phyloP scores from a whole-genome alignment of 2,888 invertebrate species.

The Phytoseiulus persimilis region DNA sequence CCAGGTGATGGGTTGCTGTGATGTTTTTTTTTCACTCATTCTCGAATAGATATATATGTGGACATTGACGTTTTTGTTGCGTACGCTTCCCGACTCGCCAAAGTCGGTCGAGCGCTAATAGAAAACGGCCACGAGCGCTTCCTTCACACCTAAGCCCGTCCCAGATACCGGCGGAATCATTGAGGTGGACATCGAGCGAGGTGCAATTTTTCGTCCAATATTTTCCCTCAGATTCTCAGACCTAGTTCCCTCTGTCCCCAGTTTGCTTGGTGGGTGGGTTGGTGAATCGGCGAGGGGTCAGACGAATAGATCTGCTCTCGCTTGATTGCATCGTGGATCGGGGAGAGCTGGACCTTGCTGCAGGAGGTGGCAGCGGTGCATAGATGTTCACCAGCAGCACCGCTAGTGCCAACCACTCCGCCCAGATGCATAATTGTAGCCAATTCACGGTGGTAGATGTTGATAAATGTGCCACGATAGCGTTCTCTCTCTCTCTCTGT shows the following conservation, averaged over 20 bases:
- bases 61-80: neutral
- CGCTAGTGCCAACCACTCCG: neutral
- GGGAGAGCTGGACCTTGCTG: neutral
- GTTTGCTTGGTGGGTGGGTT: neutral
- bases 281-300: neutral
- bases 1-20: neutral
- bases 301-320: neutral
- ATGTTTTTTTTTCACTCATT: neutral
- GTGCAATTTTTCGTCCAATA: neutral
- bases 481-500: neutral
- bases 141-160: neutral
- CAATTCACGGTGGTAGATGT: neutral
- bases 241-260: too few species aligned
- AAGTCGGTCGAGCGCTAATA: neutral
- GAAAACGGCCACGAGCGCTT: neutral
- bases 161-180: neutral
- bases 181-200: neutral
- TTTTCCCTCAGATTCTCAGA: neutral
- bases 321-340: neutral
- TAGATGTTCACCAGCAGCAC: neutral
- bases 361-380: neutral
- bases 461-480: neutral
- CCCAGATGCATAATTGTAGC: neutral
- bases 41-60: neutral
- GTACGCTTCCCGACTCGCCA: neutral